Base-by-base conservation (phyloP, 2,113 vertebrate species). In the Alaudala cheleensis region DNA sequence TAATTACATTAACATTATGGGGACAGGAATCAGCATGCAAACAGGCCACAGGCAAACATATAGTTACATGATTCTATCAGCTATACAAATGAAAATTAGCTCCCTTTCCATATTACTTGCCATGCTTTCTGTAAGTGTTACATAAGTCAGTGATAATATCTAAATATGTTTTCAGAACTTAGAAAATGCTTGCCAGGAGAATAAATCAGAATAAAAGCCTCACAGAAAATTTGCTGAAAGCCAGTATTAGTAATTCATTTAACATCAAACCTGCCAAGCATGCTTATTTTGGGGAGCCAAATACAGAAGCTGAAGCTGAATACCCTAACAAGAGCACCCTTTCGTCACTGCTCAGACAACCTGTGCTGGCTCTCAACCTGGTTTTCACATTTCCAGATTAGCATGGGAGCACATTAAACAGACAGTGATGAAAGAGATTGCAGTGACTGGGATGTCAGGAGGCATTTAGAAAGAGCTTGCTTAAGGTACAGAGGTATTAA, bases 1-100 rank as follows among this genome's bases (percentile, higher is more conserved):
- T 96, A 95, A 96, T 95, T 95, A 66, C 51, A 88, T 84, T 89
- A 93, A 86, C 90, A 91, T 96, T 94, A 88, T 1, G 3, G 81
- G 76, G 76, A 89, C 88, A 93, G 79, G 93, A 93, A 90, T 78
- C 81, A 83, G 79, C 94, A 95, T 81, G 93, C 93, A 92, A 95
- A 81, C 78, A 91, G 53, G 64, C 90, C 88, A 88, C 25, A n/a
- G 82, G 91, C 91, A 96, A 94, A 84, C 81, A 88, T 88, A 89
- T 81, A 94, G 82, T 96, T 95, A 92, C 5, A 28, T 77, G 90
- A 93, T 93, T 95, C 69, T 90, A 80, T 69, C 93, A 92, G 51
- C 88, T 90, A 84, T 71, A 94, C 56, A 90, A 93, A 92, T 28
- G 81, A 93, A 94, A 96, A 94, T 90, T 90, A 91, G 79, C 45